Evolutionary conservation across 2,888 invertebrate genomes (phyloP).

Genomic region (Nasonovia ribisnigri): DNA sequence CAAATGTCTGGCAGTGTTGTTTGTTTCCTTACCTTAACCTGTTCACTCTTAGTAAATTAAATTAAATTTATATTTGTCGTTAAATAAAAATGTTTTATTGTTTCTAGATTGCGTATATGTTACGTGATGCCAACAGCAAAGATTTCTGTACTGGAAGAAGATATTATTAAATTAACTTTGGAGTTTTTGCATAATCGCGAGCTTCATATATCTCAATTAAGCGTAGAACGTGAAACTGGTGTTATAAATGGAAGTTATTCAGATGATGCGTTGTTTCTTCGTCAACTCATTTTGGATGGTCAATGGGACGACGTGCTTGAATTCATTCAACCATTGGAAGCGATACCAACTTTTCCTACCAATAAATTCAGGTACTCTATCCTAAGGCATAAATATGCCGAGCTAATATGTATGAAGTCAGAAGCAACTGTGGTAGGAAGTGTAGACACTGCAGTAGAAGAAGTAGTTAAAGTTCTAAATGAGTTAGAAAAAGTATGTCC

Average conservation of each 20-base stretch:
- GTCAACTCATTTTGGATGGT: conserved; percentile 95
- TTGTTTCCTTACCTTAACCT: conserved; percentile 60
- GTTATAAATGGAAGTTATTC: conserved; percentile 94
- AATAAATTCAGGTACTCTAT: conserved; percentile 87
- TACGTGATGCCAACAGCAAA: conserved; percentile 85
- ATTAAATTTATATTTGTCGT: conserved; percentile 24
- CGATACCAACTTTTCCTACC: conserved; percentile 84
- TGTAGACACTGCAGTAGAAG: conserved; percentile 84
- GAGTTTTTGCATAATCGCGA: conserved; percentile 91
- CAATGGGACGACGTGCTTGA: conserved; percentile 98
- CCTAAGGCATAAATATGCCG: conserved; percentile 92
- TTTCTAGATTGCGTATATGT: conserved; percentile 69
- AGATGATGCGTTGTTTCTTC: conserved; percentile 92
- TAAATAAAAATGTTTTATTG: conserved; percentile 32
- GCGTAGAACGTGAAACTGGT: conserved; percentile 94
- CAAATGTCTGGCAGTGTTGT: conserved; percentile 57
- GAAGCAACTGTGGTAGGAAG: conserved; percentile 85
- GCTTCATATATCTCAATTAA: conserved; percentile 91
- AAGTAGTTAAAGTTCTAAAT: conserved; percentile 91
- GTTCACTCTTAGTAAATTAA: conserved; percentile 35
- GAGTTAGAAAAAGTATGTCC: conserved; percentile 91
- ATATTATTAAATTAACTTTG: conserved; percentile 85
- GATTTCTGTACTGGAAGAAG: conserved; percentile 87
- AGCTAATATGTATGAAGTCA: conserved; percentile 93
- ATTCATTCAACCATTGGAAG: conserved; percentile 93